Conservation (phyloP, 1,140 invertebrate species). For the Diabrotica undecimpunctata region DNA sequence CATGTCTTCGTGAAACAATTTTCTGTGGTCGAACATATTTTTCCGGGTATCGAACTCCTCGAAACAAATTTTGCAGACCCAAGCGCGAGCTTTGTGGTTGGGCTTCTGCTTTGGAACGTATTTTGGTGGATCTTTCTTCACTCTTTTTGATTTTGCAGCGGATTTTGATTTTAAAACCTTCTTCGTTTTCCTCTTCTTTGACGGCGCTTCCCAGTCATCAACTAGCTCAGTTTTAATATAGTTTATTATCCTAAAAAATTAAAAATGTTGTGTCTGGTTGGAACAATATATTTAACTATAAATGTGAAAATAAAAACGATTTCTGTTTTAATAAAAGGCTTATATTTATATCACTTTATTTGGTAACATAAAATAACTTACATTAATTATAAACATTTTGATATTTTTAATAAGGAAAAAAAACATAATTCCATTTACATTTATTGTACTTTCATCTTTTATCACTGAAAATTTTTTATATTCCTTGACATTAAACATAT, state of each 20-base stretch:
- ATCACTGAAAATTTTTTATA: no score
- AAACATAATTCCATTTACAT: no score
- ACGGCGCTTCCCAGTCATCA: neutral
- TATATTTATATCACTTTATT: no score
- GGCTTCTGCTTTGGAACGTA: conserved; percentile 22
- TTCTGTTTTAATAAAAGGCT: no score
- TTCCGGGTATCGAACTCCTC: conserved; percentile 30
- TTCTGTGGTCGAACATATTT: conserved; percentile 32
- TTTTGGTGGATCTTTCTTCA: conserved; percentile 5
- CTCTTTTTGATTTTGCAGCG: neutral
- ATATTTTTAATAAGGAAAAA: no score
- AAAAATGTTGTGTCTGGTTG: conserved; percentile 9
- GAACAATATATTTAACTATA: neutral
- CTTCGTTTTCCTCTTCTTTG: conserved; percentile 11
- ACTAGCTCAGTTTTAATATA: neutral
- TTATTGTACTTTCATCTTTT: no score
- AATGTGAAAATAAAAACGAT: no score
- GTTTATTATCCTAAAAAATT: conserved; percentile 8
- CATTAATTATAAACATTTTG: no score
- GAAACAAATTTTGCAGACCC: conserved; percentile 36
- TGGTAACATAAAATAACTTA: no score
- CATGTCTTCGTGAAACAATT: conserved; percentile 20
- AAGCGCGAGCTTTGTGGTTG: conserved; percentile 32
- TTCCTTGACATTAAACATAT: no score
- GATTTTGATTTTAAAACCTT: neutral